Conservation (phyloP, 2,113 vertebrate genomes). For the Platycercus adscitus region DNA sequence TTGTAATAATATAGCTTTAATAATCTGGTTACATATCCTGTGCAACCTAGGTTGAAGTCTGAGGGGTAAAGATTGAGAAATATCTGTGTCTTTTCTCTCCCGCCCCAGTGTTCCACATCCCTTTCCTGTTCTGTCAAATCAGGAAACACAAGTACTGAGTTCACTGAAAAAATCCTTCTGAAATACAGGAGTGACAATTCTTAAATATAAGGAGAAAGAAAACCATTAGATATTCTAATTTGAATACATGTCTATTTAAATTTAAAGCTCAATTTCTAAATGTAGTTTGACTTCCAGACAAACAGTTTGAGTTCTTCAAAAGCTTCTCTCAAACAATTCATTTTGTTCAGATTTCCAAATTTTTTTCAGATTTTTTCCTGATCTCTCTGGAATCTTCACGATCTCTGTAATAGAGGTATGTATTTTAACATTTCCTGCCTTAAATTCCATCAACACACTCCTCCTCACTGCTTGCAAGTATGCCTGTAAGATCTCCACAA, state of each 20-base stretch:
- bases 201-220: background rate
- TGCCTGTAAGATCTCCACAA: background rate
- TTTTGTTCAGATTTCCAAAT: background rate
- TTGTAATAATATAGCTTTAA: background rate
- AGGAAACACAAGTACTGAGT: background rate
- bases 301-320: background rate
- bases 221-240: background rate
- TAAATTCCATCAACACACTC: background rate
- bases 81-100: background rate
- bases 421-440: background rate
- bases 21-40: background rate
- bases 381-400: background rate
- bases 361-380: background rate
- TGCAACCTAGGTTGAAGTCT: background rate
- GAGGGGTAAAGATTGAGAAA: background rate
- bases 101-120: background rate
- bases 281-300: background rate
- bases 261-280: background rate
- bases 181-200: background rate
- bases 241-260: background rate
- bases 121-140: background rate
- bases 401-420: fast-evolving
- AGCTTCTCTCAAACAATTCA: background rate
- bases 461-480: background rate
- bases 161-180: background rate